Evolutionary conservation across 2,113 vertebrate species (phyloP).

Genomic region (Catharus minimus): DNA sequence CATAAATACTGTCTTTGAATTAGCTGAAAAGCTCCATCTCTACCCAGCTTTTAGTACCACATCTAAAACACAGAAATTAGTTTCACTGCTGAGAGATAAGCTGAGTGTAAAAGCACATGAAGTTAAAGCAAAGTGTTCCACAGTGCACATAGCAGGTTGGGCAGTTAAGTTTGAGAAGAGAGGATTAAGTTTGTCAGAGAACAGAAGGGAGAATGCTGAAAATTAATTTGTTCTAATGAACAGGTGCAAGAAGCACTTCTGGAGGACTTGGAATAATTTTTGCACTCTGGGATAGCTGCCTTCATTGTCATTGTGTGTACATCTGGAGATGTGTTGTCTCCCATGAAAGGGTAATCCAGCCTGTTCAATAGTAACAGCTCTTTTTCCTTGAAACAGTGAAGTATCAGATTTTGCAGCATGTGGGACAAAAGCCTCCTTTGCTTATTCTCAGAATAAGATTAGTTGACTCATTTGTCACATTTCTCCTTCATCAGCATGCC

Average conservation of each 20-base stretch:
- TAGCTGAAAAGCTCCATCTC: background rate
- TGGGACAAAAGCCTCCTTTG: constrained; percentile 38
- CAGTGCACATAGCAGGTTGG: background rate
- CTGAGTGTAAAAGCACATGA: background rate
- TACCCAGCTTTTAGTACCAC: background rate
- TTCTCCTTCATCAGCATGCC: background rate
- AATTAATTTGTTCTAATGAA: background rate
- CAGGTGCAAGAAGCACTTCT: background rate
- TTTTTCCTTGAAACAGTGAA: constrained; percentile 48
- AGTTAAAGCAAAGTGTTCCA: background rate
- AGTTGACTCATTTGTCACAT: background rate
- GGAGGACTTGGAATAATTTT: background rate
- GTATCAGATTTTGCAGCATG: constrained; percentile 32
- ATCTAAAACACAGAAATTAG: background rate
- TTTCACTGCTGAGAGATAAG: background rate
- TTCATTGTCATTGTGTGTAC: background rate
- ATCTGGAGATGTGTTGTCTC: constrained; percentile 47
- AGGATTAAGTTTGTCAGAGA: background rate
- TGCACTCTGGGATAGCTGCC: background rate
- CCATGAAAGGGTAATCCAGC: constrained; percentile 11
- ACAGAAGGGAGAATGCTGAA: background rate
- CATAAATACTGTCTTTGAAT: background rate
- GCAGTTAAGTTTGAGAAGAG: background rate
- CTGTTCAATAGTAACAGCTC: constrained; percentile 15
- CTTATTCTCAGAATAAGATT: constrained; percentile 26